phyloP scores from a whole-genome alignment of 2,888 invertebrate genomes.

The Tetragonisca angustula region DNA sequence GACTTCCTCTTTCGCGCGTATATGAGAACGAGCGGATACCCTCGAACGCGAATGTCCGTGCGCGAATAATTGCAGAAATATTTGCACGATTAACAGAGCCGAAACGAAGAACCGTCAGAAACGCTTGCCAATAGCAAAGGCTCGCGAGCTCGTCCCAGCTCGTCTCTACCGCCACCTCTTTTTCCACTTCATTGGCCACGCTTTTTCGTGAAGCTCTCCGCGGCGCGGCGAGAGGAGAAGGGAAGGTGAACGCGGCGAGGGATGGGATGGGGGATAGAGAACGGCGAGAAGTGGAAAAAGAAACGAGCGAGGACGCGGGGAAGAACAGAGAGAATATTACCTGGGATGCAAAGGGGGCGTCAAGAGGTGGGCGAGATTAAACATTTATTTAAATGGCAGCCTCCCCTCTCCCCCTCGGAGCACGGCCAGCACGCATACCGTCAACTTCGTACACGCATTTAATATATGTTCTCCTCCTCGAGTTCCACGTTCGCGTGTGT shows the following conservation, averaged over 20 bases:
- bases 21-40: no score
- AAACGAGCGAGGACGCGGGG: slow-evolving; percentile 46
- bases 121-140: no score
- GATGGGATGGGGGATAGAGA: slow-evolving; percentile 50
- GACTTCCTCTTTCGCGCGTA: slow-evolving; percentile 18
- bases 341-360: slow-evolving; percentile 43
- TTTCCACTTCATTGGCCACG: slow-evolving; percentile 61
- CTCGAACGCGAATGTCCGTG: no score
- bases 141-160: no score
- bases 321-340: slow-evolving; percentile 60
- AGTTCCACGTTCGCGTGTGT: not conserved
- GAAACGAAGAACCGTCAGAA: no score
- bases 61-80: no score
- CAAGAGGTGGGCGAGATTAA: slow-evolving; percentile 81
- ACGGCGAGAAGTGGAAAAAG: slow-evolving; percentile 31
- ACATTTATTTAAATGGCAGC: slow-evolving; percentile 84
- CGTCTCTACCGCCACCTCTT: slow-evolving; percentile 51
- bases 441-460: slow-evolving; percentile 63
- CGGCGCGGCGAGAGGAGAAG: not conserved
- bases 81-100: no score
- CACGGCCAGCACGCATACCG: slow-evolving; percentile 70
- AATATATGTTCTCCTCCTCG: slow-evolving; percentile 64
- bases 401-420: slow-evolving; percentile 69
- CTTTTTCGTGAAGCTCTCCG: slow-evolving; percentile 67
- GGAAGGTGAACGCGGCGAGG: slow-evolving; percentile 37